Evolutionary conservation across 2,888 invertebrate species (phyloP).

Genomic region (Pyralis farinalis): DNA sequence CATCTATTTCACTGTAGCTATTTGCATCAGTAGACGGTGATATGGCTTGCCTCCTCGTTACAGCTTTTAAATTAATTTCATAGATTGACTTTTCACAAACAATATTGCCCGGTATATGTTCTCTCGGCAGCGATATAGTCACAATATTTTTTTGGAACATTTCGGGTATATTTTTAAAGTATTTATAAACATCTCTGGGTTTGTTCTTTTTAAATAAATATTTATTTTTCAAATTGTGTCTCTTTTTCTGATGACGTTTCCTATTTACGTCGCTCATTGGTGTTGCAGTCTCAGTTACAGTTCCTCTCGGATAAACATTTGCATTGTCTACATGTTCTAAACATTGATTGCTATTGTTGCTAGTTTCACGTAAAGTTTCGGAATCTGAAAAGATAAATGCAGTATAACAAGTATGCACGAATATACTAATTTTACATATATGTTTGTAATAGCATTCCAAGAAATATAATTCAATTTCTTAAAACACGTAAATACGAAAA

Average conservation of each 20-base stretch:
- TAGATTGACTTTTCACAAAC: slow-evolving; percentile 46
- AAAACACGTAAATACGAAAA: no score
- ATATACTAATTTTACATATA: no score
- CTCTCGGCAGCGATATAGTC: slow-evolving; percentile 43
- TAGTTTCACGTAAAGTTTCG: no score
- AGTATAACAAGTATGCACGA: no score
- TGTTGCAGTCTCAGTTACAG: no score
- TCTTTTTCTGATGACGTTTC: background rate
- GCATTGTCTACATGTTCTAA: no score
- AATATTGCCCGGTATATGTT: slow-evolving; percentile 50
- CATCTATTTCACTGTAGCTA: slow-evolving; percentile 39
- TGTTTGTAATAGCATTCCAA: no score
- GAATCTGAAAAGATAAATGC: no score
- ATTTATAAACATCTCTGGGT: slow-evolving; percentile 25
- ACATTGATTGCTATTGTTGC: no score
- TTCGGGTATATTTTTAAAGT: slow-evolving; percentile 48
- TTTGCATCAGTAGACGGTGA: slow-evolving; percentile 25
- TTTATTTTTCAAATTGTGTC: background rate
- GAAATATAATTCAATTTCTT: no score
- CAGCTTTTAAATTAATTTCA: slow-evolving; percentile 40
- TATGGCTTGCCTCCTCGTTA: slow-evolving; percentile 29
- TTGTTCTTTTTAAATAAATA: slow-evolving; percentile 19
- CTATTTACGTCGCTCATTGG: no score
- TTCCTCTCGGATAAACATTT: no score
- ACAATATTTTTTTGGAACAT: slow-evolving; percentile 39